Conservation (phyloP, 2,888 invertebrate genomes). For the Papilio gigon region DNA sequence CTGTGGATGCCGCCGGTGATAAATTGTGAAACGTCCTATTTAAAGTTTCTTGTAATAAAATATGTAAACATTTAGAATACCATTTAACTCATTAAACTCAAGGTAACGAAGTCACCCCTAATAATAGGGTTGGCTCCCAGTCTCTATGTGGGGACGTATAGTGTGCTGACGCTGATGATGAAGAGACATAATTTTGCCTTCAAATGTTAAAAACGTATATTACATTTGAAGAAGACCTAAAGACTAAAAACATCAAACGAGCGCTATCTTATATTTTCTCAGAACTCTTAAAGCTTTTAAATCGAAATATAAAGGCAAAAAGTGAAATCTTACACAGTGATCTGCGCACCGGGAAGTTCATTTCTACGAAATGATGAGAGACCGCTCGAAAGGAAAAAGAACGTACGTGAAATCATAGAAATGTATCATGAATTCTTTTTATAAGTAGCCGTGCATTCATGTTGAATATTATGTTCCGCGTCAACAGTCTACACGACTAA, state of each 20-base stretch:
- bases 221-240: background rate
- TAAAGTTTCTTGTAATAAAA: background rate
- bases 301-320: conserved; percentile 33
- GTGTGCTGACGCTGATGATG: no score
- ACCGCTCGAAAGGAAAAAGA: conserved; percentile 7
- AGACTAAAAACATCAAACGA: background rate
- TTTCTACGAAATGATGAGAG: conserved; percentile 33
- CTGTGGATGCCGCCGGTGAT: background rate
- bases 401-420: conserved; percentile 15
- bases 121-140: no score
- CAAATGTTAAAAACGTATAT: background rate
- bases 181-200: no score
- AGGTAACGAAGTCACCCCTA: no score
- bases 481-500: background rate
- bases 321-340: conserved; percentile 28
- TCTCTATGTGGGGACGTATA: no score
- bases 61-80: background rate
- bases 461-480: background rate
- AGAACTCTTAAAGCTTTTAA: conserved; percentile 16
- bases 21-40: conserved; percentile 7
- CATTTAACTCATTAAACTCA: no score
- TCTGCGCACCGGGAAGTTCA: conserved; percentile 27
- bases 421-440: conserved; percentile 10
- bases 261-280: background rate
- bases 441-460: background rate